A percentile compares a stretch with the other conserved stretches of the same genome.
phyloP scores from a whole-genome alignment of 2,888 invertebrate genomes.

The Cryptus viduatorius region DNA sequence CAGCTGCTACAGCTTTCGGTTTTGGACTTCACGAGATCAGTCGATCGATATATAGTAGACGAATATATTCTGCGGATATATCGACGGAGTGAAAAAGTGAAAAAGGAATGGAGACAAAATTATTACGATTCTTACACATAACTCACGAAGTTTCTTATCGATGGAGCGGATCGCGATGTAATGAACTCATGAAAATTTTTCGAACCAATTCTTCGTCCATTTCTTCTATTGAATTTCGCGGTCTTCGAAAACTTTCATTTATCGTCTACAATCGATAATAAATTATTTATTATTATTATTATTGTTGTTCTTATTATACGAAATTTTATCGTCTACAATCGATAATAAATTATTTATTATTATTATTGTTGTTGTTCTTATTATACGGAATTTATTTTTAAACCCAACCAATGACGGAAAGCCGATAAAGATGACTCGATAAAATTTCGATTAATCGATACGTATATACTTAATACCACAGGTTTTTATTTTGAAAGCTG shows the following conservation, averaged over 20 bases:
- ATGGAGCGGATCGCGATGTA: background rate
- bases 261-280: background rate
- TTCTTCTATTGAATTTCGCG: background rate
- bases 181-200: background rate
- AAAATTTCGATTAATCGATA: background rate
- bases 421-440: background rate
- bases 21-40: conserved; percentile 26
- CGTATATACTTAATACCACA: background rate
- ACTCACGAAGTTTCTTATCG: background rate
- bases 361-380: background rate
- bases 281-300: background rate
- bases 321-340: background rate
- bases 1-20: conserved; percentile 27
- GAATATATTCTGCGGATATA: conserved; percentile 17
- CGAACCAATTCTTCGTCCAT: too few relatives aligned
- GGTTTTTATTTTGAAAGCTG: background rate
- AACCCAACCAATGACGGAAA: background rate
- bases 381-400: background rate
- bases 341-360: background rate
- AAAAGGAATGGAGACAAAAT: conserved; percentile 27
- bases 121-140: background rate
- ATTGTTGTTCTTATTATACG: background rate
- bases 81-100: conserved; percentile 27
- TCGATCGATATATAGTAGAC: conserved; percentile 51
- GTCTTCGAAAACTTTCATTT: background rate